Evolutionary conservation across 2,888 invertebrate genomes (phyloP).

Genomic region (Onchidella celtica): DNA sequence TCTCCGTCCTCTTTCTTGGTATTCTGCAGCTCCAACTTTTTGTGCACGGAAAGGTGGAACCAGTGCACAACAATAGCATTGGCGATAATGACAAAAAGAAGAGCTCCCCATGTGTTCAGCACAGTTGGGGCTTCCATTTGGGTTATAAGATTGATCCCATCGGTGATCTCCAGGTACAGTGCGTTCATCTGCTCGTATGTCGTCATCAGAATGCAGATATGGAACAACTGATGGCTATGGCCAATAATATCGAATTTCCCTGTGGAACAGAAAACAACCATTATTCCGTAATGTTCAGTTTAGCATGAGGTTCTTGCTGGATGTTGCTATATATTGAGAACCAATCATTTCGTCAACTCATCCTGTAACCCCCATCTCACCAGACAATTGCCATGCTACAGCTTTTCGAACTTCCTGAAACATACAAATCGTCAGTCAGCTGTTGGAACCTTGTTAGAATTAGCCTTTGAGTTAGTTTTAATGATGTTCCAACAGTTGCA

Average conservation of each 20-base stretch:
- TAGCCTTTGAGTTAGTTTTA: too few species aligned
- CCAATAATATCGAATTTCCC: slow-evolving; percentile 76
- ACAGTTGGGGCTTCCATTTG: slow-evolving; percentile 69
- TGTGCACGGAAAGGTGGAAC: slow-evolving; percentile 57
- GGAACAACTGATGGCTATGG: slow-evolving; percentile 79
- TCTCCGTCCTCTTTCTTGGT: not conserved
- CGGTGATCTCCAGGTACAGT: slow-evolving; percentile 73
- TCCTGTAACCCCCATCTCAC: too few species aligned
- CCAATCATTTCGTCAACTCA: too few species aligned
- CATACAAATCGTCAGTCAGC: too few species aligned
- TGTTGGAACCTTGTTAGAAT: too few species aligned
- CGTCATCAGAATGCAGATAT: slow-evolving; percentile 77
- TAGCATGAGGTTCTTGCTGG: too few species aligned
- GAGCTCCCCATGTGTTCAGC: slow-evolving; percentile 72
- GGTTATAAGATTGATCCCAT: slow-evolving; percentile 59
- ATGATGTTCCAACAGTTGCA: too few species aligned
- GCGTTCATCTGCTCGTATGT: slow-evolving; percentile 76
- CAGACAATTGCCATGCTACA: too few species aligned
- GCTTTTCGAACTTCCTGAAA: too few species aligned
- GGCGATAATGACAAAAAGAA: slow-evolving; percentile 65
- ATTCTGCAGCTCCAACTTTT: not conserved
- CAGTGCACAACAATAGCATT: slow-evolving; percentile 65
- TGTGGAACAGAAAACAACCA: not conserved
- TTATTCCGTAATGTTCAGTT: too few species aligned
- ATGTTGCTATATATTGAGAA: too few species aligned